Base-by-base conservation (phyloP, 2,888 invertebrate genomes). In the Drosophila pegasa region DNA sequence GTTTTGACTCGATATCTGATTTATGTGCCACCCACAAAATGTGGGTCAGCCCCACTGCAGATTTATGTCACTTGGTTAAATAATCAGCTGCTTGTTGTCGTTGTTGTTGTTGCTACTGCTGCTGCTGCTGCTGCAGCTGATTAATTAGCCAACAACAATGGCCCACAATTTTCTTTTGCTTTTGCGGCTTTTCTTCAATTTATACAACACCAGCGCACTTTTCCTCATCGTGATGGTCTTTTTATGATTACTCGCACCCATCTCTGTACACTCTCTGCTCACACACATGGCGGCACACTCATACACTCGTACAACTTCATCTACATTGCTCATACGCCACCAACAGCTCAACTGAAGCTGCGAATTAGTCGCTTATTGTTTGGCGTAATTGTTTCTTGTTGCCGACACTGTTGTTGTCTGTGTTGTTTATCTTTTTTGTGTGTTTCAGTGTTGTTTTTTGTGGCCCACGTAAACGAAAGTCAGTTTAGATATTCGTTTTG, bases 61-160 rank as follows among this genome's bases (percentile, higher is more conserved):
- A 72, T 86, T 87, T 83, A 79, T 88, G 79, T 88, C 87, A 87
- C 77, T 81, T 64, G 77, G 84, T 86, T 88, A 88, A 86, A 84
- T 88, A 86, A 87, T 64, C 75, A 75, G 51, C 56, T 54, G 48
- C 47, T 20, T 55, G 41, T 20, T 48, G 45, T 10, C 40, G 25
- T 18, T 66, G 37, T 5, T 54, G 20, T 5, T 58, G 22, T 9
- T 54, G 52, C 9, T 29, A 4, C 7, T 50, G 48, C 7, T 40
- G 54, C 41, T 61, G 40, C 10, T 37, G 31, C 9, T 54, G 45
- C 47, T 38, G 54, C 45, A 55, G 38, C 62, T 75, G 69, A 68
- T 77, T 87, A 88, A 87, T 87, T 81, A 71, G 47, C 58, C 73
- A 68, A 64, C 68, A 78, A 84, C 85, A 83, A 78, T 85, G 61